Evolutionary conservation across 2,888 invertebrate species (phyloP).

Genomic region (Helicoverpa assulta): DNA sequence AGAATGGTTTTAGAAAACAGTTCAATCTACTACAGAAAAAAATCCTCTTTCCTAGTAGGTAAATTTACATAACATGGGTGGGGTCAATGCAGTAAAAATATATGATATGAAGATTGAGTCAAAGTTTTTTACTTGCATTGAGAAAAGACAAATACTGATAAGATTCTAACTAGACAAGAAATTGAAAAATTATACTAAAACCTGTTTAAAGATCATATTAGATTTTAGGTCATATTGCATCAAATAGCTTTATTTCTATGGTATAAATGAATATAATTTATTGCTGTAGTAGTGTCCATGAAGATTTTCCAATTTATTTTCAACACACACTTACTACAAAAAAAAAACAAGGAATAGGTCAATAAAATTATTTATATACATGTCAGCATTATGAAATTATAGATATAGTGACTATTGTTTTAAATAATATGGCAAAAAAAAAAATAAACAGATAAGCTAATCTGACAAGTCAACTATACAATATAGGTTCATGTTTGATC

Average conservation of each 20-base stretch:
- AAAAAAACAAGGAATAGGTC: no score
- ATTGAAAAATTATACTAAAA: background rate
- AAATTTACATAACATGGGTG: constrained; percentile 28
- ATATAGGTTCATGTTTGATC: constrained; percentile 40
- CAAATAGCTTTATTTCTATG: no score
- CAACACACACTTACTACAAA: no score
- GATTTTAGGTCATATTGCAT: no score
- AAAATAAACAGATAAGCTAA: constrained; percentile 17
- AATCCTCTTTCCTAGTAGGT: no score
- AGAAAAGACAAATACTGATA: background rate
- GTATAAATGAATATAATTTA: no score
- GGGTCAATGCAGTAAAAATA: constrained; percentile 2
- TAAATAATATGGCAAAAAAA: background rate
- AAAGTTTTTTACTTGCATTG: background rate
- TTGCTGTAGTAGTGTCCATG: no score
- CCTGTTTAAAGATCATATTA: background rate
- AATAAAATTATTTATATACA: background rate
- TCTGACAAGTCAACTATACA: constrained; percentile 8
- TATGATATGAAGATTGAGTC: background rate
- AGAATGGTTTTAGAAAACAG: background rate
- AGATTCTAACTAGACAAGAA: background rate
- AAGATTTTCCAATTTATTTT: no score
- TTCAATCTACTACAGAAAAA: background rate
- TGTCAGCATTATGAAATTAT: background rate
- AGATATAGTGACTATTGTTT: background rate